These are phyloP conservation scores for Liolophura sinensis DNA, from an alignment of 1,140 invertebrate genomes.

Conservation along the genomic window DNA sequence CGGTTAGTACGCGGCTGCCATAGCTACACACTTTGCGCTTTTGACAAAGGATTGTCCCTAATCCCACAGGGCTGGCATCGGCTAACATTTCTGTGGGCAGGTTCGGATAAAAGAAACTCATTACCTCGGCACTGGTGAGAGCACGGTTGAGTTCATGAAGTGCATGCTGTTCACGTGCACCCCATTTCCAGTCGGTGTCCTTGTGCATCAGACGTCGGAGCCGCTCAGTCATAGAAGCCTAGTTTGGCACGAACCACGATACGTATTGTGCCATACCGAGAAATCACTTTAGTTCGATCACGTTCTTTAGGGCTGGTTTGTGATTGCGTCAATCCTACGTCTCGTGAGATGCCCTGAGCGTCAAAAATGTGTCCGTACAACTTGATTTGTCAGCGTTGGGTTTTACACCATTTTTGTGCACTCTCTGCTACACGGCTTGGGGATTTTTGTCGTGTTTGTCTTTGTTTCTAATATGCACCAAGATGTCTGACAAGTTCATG, in stretches of 20 bases:
- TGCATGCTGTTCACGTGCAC: background rate
- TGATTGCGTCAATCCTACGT: background rate
- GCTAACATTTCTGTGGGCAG: constrained; percentile 10
- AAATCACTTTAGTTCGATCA: too few species aligned
- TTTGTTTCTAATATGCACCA: too few species aligned
- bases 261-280: constrained; percentile 31
- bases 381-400: too few species aligned
- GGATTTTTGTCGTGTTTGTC: too few species aligned
- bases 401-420: too few species aligned
- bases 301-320: constrained; percentile 1
- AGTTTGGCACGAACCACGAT: constrained; percentile 13
- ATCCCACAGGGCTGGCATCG: constrained; percentile 16
- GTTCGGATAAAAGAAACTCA: constrained; percentile 13
- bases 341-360: constrained; percentile 2
- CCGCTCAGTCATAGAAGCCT: constrained; percentile 10
- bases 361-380: too few species aligned
- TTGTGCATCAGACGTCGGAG: constrained; percentile 5
- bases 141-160: too few species aligned
- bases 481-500: too few species aligned
- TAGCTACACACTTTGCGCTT: constrained; percentile 11
- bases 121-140: background rate
- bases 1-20: constrained; percentile 10
- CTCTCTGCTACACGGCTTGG: too few species aligned
- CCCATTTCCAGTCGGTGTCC: constrained; percentile 11
- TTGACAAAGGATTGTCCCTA: constrained; percentile 13